Evolutionary conservation across 92 coral and sea anemone species (phyloP).

Genomic region (Porites divaricata): DNA sequence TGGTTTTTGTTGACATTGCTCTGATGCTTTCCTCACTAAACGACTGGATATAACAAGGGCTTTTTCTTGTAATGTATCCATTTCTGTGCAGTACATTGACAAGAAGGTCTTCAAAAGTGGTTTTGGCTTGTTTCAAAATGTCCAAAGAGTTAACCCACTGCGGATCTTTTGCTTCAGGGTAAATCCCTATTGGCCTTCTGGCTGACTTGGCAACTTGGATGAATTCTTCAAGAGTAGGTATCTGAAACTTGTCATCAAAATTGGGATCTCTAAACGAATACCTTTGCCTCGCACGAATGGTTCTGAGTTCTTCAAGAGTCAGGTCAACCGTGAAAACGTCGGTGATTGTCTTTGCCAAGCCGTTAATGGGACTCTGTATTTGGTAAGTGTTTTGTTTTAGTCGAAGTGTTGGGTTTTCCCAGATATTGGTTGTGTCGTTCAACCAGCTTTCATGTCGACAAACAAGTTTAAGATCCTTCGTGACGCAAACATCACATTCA

Average conservation of each 20-base stretch:
- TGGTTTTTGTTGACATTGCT: constrained; percentile 31
- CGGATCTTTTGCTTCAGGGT: constrained; percentile 31
- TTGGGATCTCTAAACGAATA: constrained; percentile 40
- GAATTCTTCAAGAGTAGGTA: constrained; percentile 37
- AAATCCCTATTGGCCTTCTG: constrained; percentile 13
- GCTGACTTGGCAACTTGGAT: constrained; percentile 32
- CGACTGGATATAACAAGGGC: constrained; percentile 35
- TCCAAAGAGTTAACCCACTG: constrained; percentile 37
- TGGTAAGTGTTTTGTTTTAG: constrained; percentile 8
- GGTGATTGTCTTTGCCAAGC: neutral
- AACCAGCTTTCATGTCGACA: constrained; percentile 44
- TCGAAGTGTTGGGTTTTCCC: constrained; percentile 21
- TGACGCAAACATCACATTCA: constrained; percentile 39
- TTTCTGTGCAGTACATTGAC: constrained; percentile 12
- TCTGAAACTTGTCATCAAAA: constrained; percentile 11
- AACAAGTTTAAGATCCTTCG: constrained; percentile 29
- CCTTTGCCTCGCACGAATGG: constrained; percentile 25
- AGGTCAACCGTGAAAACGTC: constrained; percentile 33
- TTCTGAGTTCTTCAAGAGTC: constrained; percentile 26
- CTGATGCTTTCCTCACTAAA: constrained; percentile 33
- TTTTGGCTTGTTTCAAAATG: constrained; percentile 11
- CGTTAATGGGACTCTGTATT: neutral
- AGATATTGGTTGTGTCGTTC: constrained; percentile 28
- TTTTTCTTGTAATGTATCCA: constrained; percentile 8
- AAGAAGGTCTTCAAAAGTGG: constrained; percentile 33